Conservation (phyloP, 1,140 invertebrate genomes). For the silkworm (Bombyx mori) region DNA sequence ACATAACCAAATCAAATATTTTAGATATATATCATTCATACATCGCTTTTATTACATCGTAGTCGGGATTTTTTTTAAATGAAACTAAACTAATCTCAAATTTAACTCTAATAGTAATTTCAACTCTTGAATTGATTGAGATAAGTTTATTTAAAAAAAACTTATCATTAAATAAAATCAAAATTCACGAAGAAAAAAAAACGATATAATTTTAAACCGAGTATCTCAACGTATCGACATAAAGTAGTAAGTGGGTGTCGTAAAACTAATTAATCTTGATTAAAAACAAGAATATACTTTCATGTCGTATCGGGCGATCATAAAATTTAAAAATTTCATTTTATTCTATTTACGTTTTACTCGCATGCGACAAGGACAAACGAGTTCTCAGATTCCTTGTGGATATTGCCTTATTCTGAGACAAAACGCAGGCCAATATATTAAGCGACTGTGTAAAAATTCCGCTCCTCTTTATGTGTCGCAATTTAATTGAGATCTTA, state of each 20-base stretch:
- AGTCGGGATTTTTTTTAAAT: too few species aligned
- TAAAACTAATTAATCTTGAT: conserved; percentile 15
- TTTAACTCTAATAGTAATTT: too few species aligned
- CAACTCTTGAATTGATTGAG: too few species aligned
- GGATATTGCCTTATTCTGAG: conserved; percentile 34
- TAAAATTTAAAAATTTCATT: conserved; percentile 22
- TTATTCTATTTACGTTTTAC: conserved; percentile 21
- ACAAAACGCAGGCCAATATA: conserved; percentile 27
- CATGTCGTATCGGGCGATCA: conserved; percentile 14
- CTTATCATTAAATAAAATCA: too few species aligned
- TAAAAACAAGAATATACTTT: conserved; percentile 14
- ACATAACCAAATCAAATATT: too few species aligned
- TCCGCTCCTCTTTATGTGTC: conserved; percentile 57
- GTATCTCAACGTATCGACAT: too few species aligned
- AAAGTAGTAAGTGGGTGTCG: not conserved
- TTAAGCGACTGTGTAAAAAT: conserved; percentile 34
- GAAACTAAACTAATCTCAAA: too few species aligned
- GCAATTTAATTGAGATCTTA: conserved; percentile 69
- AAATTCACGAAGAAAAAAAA: too few species aligned
- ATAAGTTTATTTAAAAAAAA: too few species aligned
- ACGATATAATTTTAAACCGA: too few species aligned
- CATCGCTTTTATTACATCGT: too few species aligned
- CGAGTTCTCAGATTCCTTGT: conserved; percentile 32
- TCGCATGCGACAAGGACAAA: conserved; percentile 31
- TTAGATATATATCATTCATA: too few species aligned